Percentiles rank a stretch among this genome's conserved stretches.
phyloP scores from a whole-genome alignment of 2,797 vertebrate genomes.

The Acanthornis magna region DNA sequence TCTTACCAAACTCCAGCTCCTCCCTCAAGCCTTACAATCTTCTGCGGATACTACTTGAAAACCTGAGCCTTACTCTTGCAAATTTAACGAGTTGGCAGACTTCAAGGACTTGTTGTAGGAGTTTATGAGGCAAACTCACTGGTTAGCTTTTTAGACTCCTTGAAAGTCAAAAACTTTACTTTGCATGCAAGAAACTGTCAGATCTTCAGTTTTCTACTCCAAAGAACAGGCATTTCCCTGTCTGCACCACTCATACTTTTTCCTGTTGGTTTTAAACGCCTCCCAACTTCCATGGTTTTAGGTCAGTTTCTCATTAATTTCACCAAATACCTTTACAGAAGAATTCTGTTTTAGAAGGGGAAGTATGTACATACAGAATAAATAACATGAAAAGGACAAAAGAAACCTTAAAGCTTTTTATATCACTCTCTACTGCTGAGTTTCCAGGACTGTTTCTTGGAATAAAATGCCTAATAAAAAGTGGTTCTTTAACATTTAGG shows the following conservation, averaged over 20 bases:
- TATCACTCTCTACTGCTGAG: neutral
- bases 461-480: neutral
- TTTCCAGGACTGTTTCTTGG: neutral
- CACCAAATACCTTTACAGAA: neutral
- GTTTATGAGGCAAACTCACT: neutral
- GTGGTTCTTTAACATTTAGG: neutral
- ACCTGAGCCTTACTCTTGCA: neutral
- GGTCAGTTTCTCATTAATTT: neutral
- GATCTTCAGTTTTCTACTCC: neutral
- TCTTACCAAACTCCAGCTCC: neutral
- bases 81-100: neutral
- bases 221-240: neutral
- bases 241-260: neutral
- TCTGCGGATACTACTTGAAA: neutral
- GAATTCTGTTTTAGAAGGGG: neutral
- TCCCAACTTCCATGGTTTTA: neutral
- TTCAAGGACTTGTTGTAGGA: neutral
- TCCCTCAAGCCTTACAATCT: neutral
- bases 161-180: neutral
- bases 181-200: neutral
- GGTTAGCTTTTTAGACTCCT: neutral
- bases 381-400: neutral
- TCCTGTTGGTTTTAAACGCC: neutral
- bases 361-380: neutral
- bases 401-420: neutral